Evolutionary conservation across 2,797 vertebrate genomes (phyloP).

Genomic region (Pipistrellus nathusii): DNA sequence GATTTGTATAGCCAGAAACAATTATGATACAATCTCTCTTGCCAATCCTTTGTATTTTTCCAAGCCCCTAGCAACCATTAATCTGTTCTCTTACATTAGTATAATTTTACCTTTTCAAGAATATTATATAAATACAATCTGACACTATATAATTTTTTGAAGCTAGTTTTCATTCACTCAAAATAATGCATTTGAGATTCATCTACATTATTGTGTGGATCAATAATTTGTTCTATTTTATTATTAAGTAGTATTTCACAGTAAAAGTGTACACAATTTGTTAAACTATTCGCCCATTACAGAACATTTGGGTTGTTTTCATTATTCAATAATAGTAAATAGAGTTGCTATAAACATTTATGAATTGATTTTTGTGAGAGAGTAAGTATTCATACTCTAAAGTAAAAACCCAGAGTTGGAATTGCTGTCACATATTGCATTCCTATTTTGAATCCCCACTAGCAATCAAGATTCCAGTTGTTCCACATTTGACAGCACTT

Average conservation of each 20-base stretch:
- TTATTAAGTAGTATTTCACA: background rate
- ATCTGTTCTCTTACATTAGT: background rate
- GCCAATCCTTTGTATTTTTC: background rate
- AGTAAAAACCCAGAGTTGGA: background rate
- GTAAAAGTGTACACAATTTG: background rate
- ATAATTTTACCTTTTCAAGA: slow-evolving; percentile 5
- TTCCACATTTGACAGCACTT: background rate
- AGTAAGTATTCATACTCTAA: background rate
- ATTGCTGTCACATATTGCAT: background rate
- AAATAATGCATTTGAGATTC: background rate
- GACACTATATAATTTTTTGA: background rate
- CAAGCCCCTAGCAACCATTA: background rate
- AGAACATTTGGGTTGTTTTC: background rate
- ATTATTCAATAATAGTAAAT: background rate
- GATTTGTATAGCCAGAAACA: background rate
- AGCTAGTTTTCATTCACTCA: background rate
- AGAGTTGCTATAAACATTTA: slow-evolving; percentile 1
- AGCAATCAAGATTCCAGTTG: background rate
- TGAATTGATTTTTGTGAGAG: background rate
- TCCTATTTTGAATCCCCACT: background rate
- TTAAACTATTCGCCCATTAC: background rate
- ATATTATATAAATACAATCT: background rate
- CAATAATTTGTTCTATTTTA: background rate
- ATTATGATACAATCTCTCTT: background rate
- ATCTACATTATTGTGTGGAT: background rate